Conservation (phyloP, 2,888 invertebrate genomes). For the Drosophila mulleri region DNA sequence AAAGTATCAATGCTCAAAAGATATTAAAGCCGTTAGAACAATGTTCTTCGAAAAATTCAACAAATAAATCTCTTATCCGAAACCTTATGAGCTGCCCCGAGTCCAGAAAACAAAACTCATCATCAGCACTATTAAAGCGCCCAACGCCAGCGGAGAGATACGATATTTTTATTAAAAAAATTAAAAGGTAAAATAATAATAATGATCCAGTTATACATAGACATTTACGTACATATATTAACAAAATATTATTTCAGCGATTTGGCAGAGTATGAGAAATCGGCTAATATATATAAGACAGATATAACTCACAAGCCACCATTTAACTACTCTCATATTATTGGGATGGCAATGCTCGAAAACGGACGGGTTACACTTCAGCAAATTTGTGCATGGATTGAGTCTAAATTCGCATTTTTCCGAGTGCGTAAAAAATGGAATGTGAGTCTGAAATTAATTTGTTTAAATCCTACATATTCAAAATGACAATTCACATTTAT, state of each 20-base stretch:
- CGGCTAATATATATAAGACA: constrained; percentile 75
- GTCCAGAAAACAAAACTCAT: constrained; percentile 25
- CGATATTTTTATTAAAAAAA: constrained; percentile 83
- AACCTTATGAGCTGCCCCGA: constrained; percentile 2
- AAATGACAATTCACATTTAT: too few relatives aligned
- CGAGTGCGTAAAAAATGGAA: constrained; percentile 85
- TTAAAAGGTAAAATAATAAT: constrained; percentile 78
- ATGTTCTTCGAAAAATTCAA: neutral
- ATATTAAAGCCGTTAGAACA: neutral
- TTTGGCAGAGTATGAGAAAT: constrained; percentile 78
- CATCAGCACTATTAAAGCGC: constrained; percentile 59
- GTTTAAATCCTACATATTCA: neutral
- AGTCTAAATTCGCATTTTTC: constrained; percentile 84
- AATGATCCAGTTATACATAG: constrained; percentile 9
- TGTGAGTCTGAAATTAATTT: constrained; percentile 72
- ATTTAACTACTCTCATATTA: constrained; percentile 85
- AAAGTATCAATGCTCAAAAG: neutral
- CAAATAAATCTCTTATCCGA: constrained; percentile 11
- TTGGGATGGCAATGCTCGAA: constrained; percentile 85
- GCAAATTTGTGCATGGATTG: constrained; percentile 85
- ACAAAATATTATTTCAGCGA: constrained; percentile 66
- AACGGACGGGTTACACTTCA: constrained; percentile 84
- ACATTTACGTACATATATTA: neutral
- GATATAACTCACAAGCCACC: constrained; percentile 83
- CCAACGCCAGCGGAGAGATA: constrained; percentile 82